Base-by-base conservation (phyloP, 2,113 vertebrate species). In the Oryzias celebensis region DNA sequence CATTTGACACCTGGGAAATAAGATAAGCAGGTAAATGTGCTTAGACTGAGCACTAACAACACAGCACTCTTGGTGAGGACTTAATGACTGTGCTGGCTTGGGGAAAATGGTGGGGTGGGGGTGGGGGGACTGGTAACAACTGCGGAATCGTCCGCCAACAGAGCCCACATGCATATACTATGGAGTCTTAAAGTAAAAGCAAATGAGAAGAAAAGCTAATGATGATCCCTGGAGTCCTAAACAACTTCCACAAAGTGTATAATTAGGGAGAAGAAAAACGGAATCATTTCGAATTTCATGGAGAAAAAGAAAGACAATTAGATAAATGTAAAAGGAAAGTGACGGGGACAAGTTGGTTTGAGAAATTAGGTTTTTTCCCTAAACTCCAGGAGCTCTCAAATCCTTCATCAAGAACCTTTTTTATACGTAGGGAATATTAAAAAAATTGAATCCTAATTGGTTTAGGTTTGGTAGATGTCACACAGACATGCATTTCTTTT, bases 11-110 rank as follows among this genome's bases (percentile, higher is more conserved):
- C 61, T 81, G 77, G 75, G 68, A 87, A 78, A 80, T 81, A 85
- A 68, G 83, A 87, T 87, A 84, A 87, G 76, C 76, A 81, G 77
- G 73, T 85, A 83, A 86, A 83, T 74, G 69, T 80, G 78, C 81
- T 81, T 62, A 64, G 73, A 68, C 80, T 78, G 75, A 81, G 80
- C 73, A 82, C 77, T 80, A 82, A 88, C 78, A 81, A 84, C 72
- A 77, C 87, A 78, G 61, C 75, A 70, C 75, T 84, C 72, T 55
- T 65, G 65, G 82, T 80, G 77, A 87, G 77, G 81, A 80, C 69
- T 74, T 76, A 80, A 81, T 69, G 54, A 58, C 64, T 41, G 69
- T 62, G 54, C 61, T 63, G 71, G 82, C 72, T 77, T 61, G 51
- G 63, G 63, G 64, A 45, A 65, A 51, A 36, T 13, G 10, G 36